These are phyloP conservation scores for Denticeps clupeoides DNA, from an alignment of 2,797 vertebrate species.

Conservation along the genomic window DNA sequence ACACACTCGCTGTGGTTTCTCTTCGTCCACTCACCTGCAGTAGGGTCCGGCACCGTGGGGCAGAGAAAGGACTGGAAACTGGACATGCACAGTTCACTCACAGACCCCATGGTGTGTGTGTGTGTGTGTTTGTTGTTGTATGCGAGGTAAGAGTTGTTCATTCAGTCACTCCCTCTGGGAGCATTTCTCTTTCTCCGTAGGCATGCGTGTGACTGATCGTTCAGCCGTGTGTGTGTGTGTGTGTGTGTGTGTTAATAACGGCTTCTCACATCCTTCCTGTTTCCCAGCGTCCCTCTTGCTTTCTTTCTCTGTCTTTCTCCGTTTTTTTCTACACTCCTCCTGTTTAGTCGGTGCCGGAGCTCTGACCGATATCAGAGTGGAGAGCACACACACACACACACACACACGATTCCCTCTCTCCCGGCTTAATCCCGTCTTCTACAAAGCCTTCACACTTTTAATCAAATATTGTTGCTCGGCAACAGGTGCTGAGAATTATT, in stretches of 20 bases:
- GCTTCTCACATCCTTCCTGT: too few relatives aligned
- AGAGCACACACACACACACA: background rate
- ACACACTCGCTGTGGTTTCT: background rate
- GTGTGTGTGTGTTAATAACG: background rate
- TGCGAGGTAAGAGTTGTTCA: background rate
- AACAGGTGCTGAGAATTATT: constrained; percentile 32
- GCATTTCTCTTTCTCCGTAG: background rate
- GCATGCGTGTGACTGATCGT: background rate
- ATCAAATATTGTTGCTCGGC: constrained; percentile 52
- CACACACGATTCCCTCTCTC: background rate
- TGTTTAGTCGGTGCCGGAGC: too few relatives aligned
- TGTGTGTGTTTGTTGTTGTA: background rate
- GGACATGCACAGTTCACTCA: constrained; percentile 75
- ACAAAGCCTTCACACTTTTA: constrained; percentile 32
- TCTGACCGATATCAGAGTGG: too few relatives aligned
- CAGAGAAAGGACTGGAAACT: constrained; percentile 75
- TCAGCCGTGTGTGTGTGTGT: background rate
- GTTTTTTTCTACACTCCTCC: constrained; percentile 19
- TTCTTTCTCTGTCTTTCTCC: constrained; percentile 9
- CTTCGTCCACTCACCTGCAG: constrained; percentile 55
- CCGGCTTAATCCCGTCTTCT: constrained; percentile 15
- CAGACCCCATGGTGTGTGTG: constrained; percentile 62
- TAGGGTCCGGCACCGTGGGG: constrained; percentile 44
- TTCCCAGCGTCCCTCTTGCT: too few relatives aligned
- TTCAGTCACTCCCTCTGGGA: background rate